Evolutionary conservation across 1,140 invertebrate genomes (phyloP).

Genomic region (Achroia grisella): DNA sequence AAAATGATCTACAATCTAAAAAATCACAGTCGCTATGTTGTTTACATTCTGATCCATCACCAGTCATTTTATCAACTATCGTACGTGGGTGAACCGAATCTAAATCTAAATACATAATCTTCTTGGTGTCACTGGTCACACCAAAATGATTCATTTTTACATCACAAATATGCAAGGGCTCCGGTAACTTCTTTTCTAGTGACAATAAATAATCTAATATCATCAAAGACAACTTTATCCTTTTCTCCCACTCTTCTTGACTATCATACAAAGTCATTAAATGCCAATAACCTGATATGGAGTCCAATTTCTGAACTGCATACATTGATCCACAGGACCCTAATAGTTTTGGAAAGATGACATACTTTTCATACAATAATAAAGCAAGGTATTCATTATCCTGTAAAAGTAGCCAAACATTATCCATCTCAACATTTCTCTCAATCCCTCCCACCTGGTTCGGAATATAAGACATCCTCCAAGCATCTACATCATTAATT

Average conservation of each 20-base stretch:
- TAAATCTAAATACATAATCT: conserved; percentile 76
- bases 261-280: conserved; percentile 51
- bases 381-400: conserved; percentile 80
- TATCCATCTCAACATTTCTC: conserved; percentile 75
- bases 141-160: conserved; percentile 81
- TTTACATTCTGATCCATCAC: conserved; percentile 61
- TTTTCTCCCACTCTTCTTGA: conserved; percentile 65
- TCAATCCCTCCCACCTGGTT: conserved; percentile 5
- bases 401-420: conserved; percentile 77
- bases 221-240: conserved; percentile 74
- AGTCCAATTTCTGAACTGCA: conserved; percentile 77
- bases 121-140: conserved; percentile 65
- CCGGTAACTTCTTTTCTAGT: conserved; percentile 73
- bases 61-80: conserved; percentile 59
- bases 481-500: conserved; percentile 57
- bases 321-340: conserved; percentile 78
- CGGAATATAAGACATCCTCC: conserved; percentile 45
- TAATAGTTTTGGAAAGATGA: conserved; percentile 78
- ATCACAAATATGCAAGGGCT: conserved; percentile 79
- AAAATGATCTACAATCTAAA: conserved; percentile 78
- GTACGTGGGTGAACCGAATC: conserved; percentile 72
- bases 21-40: conserved; percentile 79
- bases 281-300: conserved; percentile 43
- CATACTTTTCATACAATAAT: conserved; percentile 74
- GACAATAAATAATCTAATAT: conserved; percentile 77